These are phyloP conservation scores for Parus major DNA, from an alignment of 2,113 vertebrate species.

Conservation along the genomic window DNA sequence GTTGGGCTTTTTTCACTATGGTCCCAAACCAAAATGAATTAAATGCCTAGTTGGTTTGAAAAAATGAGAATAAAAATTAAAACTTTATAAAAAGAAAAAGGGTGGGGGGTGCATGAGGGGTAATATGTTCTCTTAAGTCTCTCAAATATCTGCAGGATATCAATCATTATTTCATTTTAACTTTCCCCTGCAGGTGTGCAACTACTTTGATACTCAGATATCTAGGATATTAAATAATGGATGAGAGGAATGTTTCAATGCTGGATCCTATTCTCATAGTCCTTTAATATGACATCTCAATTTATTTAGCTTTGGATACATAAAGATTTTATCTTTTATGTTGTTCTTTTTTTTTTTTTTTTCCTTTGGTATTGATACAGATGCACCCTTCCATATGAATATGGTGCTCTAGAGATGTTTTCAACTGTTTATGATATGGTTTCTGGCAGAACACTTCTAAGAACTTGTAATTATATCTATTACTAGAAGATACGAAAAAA, in stretches of 20 bases:
- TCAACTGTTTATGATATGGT: background rate
- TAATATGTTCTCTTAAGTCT: background rate
- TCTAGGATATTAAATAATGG: background rate
- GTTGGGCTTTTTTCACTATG: background rate
- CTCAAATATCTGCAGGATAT: background rate
- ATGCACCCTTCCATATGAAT: background rate
- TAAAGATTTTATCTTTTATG: background rate
- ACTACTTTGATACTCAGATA: background rate
- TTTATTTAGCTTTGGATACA: background rate
- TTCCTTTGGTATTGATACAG: background rate
- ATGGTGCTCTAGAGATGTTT: background rate
- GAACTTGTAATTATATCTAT: background rate
- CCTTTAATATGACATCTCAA: background rate
- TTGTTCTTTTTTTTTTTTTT: background rate
- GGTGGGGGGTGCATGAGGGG: fast-evolving
- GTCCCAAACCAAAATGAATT: background rate
- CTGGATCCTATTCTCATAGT: background rate
- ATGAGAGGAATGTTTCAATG: background rate
- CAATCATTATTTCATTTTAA: conserved; percentile 1
- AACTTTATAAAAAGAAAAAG: background rate
- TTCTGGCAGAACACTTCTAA: background rate
- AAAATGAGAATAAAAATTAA: background rate
- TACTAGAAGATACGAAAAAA: background rate
- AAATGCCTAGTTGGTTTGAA: background rate
- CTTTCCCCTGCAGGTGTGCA: background rate